Conservation (phyloP, 1,140 invertebrate species). For the Calosoma granatense region DNA sequence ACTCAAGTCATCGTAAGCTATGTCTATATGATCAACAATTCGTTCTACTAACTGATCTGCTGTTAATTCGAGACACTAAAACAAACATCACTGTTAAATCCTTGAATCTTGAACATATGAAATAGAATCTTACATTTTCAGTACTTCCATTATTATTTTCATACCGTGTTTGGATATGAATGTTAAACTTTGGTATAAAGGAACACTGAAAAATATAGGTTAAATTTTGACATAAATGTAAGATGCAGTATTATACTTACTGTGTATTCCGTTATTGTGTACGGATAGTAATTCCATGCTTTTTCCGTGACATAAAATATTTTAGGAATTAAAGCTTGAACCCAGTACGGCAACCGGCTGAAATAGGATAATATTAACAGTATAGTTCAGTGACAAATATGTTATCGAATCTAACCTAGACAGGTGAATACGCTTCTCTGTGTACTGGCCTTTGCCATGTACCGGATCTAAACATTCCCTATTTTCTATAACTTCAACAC, state of each 20-base stretch:
- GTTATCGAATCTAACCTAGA: constrained; percentile 53
- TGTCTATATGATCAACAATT: constrained; percentile 74
- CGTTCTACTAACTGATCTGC: constrained; percentile 61
- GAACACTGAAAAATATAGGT: constrained; percentile 64
- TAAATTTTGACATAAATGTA: constrained; percentile 16
- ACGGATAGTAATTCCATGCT: constrained; percentile 93
- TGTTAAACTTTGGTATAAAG: constrained; percentile 79
- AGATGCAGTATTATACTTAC: constrained; percentile 35
- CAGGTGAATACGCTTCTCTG: constrained; percentile 85
- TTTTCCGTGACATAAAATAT: constrained; percentile 92
- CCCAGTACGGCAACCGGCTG: constrained; percentile 83
- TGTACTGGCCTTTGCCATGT: constrained; percentile 78
- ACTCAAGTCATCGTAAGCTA: constrained; percentile 76
- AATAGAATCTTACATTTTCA: constrained; percentile 83
- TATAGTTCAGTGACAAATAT: constrained; percentile 1
- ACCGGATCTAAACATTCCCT: constrained; percentile 64
- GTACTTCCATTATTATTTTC: constrained; percentile 81
- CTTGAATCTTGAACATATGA: constrained; percentile 7
- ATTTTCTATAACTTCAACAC: constrained; percentile 86
- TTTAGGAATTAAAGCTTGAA: constrained; percentile 75
- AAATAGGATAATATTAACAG: constrained; percentile 17
- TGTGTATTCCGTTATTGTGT: constrained; percentile 72
- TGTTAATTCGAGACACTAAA: constrained; percentile 63
- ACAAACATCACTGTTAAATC: constrained; percentile 11
- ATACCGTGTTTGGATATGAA: constrained; percentile 81